Conservation (phyloP, 2,797 vertebrate species). For the Peromyscus attwateri region DNA sequence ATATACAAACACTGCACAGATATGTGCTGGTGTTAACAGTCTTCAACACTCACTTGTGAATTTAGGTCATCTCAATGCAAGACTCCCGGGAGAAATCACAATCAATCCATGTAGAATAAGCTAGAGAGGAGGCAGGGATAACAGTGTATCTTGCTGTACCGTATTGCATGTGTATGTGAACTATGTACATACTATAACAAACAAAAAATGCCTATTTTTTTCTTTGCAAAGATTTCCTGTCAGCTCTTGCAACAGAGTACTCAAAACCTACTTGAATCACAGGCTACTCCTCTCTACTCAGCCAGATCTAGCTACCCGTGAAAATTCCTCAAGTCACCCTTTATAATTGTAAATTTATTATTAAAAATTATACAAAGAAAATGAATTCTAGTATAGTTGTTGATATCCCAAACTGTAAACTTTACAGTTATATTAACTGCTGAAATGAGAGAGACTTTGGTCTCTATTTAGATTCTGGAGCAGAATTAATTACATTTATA, state of each 20-base stretch:
- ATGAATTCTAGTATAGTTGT: neutral
- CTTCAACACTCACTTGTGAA: neutral
- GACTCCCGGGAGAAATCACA: neutral
- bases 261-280: neutral
- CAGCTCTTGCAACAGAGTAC: neutral
- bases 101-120: neutral
- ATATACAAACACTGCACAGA: neutral
- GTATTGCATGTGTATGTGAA: neutral
- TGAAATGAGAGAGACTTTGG: neutral
- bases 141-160: neutral
- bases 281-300: neutral
- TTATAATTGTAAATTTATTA: neutral
- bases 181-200: neutral
- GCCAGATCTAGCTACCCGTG: neutral
- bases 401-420: neutral
- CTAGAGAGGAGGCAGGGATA: neutral
- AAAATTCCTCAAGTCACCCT: neutral
- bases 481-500: neutral
- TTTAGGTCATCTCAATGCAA: neutral
- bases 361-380: neutral
- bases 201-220: neutral
- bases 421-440: neutral
- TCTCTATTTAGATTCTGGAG: neutral
- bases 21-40: too few species aligned
- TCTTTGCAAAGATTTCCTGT: neutral